phyloP scores from a whole-genome alignment of 2,888 invertebrate genomes.

The Calameuta pallipes region DNA sequence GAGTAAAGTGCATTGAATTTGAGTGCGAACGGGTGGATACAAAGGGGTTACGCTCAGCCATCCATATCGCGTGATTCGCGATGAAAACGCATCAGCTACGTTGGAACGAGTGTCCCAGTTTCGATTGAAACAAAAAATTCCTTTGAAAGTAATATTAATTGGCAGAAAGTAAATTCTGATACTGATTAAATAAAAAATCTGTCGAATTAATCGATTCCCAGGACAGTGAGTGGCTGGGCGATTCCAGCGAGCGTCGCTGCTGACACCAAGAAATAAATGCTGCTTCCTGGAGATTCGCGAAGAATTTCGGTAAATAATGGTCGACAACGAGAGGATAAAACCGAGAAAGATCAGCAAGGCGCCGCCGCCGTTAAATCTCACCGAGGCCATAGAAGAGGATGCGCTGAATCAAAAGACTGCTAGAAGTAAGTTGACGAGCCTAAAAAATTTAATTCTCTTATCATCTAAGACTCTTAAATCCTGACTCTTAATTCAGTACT shows the following conservation, averaged over 20 bases:
- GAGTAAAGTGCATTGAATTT: no score
- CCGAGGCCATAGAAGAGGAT: slow-evolving; percentile 51
- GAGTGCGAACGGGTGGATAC: no score
- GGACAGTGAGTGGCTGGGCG: no score
- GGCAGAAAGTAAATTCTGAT: no score
- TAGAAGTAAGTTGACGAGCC: slow-evolving; percentile 48
- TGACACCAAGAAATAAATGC: no score
- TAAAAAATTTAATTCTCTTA: no score
- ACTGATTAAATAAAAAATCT: no score
- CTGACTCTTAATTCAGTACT: slow-evolving; percentile 63
- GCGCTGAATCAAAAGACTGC: slow-evolving; percentile 56
- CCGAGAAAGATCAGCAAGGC: slow-evolving; percentile 31
- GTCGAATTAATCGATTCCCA: no score
- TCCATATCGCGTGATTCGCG: no score
- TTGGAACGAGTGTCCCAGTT: not conserved
- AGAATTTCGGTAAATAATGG: slow-evolving; percentile 1
- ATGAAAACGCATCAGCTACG: not conserved
- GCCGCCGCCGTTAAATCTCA: slow-evolving; percentile 50
- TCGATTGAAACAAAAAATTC: not conserved
- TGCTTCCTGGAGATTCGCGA: not conserved
- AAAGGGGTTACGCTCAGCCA: no score
- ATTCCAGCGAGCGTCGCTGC: no score
- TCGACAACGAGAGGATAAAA: not conserved
- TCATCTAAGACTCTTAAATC: slow-evolving; percentile 45
- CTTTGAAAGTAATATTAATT: not conserved